Base-by-base conservation (phyloP, 2,888 invertebrate genomes). In the Aethes cnicana region DNA sequence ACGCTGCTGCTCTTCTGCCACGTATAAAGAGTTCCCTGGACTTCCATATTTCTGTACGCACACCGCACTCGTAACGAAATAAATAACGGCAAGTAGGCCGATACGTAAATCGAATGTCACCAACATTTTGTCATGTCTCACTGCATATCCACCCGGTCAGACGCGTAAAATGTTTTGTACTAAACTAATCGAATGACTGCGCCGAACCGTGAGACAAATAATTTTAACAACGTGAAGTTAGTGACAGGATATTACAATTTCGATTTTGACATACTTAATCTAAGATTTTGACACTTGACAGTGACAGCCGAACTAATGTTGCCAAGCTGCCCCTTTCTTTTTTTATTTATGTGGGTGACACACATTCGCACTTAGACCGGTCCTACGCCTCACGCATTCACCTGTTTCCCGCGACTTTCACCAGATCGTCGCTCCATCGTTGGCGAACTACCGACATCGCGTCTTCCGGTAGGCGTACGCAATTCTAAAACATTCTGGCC, bases 91-190 rank as follows among this genome's bases (percentile, higher is more conserved):
- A 64, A 82, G 59, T 57, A 79, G 70, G 72, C 67, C 66, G 60
- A 81, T 65, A 68, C 69, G 66, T 73, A 73, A 77, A 72, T 76
- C 73, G 72, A 81, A 72, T 67, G 66, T 64, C 68, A 81, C 72
- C 69, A 82, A 77, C 89, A 89, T 89, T 86, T 86, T 89, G 82
- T 74, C 62, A 77, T 83, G 84, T 87, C 84, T 84, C 85, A 53
- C 53, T 62, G 61, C 53, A 56, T 43, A 43, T 48, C 48, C 42
- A 49, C 23, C 46, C 36, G 43, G 20, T 30, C 48, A 4, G 42
- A 41, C 14, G 25, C 28, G 44, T 39, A 52, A 39, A 23, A 37
- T 33, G 36, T 54, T 50, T 44, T 54, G 43, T 49, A 47, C 53
- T 53, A 35, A 49, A 28, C 25, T 26, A 30, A 12, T 11, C 28